Percentiles rank a stretch among this genome's conserved stretches.
Conservation (phyloP, 2,797 vertebrate genomes). For the Periparus ater region DNA sequence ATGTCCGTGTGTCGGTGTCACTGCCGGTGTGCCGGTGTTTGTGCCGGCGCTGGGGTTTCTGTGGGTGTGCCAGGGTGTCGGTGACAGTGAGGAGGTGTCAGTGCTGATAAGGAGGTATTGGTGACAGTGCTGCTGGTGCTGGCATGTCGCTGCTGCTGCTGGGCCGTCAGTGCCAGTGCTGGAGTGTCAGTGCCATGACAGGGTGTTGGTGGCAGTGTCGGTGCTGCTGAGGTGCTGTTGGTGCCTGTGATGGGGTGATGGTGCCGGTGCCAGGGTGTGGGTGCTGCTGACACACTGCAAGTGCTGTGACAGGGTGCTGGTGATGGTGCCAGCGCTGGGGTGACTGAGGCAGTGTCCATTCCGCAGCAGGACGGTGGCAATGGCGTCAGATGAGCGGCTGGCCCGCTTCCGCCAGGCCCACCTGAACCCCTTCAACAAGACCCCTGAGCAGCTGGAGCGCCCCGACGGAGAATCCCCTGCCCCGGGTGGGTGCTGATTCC, state of each 20-base stretch:
- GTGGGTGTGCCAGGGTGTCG: not conserved
- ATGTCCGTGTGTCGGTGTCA: not conserved
- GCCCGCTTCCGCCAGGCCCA: slow-evolving; percentile 93
- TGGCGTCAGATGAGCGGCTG: slow-evolving; percentile 92
- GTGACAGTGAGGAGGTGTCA: not conserved
- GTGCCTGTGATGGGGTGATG: not conserved
- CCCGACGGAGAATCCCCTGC: not conserved
- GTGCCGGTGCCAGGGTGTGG: not conserved
- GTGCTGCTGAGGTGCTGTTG: not conserved
- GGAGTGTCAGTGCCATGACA: not conserved
- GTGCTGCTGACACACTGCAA: not conserved
- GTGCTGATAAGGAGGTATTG: not conserved
- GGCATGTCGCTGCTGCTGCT: not conserved
- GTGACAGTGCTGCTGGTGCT: not conserved
- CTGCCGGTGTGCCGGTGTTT: not conserved
- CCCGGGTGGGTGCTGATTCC: not conserved
- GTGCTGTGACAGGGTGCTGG: not conserved
- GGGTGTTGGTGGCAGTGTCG: not conserved
- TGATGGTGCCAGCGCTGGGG: not conserved
- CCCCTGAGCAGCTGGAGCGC: not conserved
- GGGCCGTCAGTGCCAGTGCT: not conserved
- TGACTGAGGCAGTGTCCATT: not conserved
- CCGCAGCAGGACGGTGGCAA: slow-evolving; percentile 72
- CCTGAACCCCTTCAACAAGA: slow-evolving; percentile 94
- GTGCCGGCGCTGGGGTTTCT: not conserved